These are phyloP conservation scores for Notothenia rossii DNA, from an alignment of 2,113 vertebrate genomes.

Conservation along the genomic window DNA sequence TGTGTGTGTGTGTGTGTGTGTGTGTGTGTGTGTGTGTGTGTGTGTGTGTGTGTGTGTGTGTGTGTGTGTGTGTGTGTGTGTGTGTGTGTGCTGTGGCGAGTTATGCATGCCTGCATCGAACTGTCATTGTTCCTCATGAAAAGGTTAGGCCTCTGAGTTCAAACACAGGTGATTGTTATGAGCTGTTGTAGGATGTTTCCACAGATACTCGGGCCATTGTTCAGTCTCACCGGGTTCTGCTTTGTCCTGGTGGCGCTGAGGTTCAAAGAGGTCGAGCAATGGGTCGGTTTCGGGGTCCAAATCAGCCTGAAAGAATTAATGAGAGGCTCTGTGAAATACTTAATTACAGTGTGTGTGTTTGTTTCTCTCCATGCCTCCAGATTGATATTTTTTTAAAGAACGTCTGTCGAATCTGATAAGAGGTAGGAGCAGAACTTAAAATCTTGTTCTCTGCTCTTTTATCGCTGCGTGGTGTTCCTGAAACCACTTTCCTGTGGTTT, in stretches of 20 bases:
- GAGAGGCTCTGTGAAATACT: not conserved
- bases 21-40: not conserved
- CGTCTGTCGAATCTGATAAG: not conserved
- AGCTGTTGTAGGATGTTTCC: slow-evolving; percentile 35
- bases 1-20: too few relatives aligned
- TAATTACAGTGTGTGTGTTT: slow-evolving; percentile 16
- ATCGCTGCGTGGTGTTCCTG: not conserved
- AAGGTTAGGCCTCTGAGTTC: slow-evolving; percentile 37
- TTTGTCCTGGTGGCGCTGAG: slow-evolving; percentile 14
- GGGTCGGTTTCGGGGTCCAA: not conserved
- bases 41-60: not conserved
- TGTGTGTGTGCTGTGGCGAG: slow-evolving; percentile 5
- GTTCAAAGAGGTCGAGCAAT: slow-evolving; percentile 17
- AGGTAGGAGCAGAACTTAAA: slow-evolving; percentile 23
- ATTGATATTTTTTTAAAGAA: slow-evolving; percentile 46
- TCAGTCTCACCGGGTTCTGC: not conserved
- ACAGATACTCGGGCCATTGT: slow-evolving; percentile 42
- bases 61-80: too few relatives aligned
- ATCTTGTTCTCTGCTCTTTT: not conserved
- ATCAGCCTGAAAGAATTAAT: not conserved
- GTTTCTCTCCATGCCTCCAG: slow-evolving; percentile 19
- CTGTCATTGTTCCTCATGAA: slow-evolving; percentile 49
- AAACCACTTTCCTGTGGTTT: slow-evolving; percentile 1
- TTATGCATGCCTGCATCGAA: slow-evolving; percentile 6
- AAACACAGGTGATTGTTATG: slow-evolving; percentile 40